Conservation (phyloP, 2,888 invertebrate genomes). For the Blera fallax region DNA sequence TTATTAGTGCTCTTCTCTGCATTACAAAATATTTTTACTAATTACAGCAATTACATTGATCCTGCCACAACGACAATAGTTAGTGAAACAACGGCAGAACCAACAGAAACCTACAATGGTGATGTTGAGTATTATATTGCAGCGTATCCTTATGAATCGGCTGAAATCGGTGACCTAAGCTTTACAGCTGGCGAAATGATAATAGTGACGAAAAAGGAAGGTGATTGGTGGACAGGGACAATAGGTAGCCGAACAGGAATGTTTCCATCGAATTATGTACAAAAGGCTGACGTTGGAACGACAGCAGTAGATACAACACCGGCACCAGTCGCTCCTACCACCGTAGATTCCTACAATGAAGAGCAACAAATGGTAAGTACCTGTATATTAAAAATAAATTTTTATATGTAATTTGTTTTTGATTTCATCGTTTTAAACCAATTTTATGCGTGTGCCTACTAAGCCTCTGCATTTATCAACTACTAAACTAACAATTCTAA, state of each 20-base stretch:
- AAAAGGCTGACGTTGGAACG: slow-evolving; percentile 84
- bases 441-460: slow-evolving; percentile 71
- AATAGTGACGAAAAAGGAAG: slow-evolving; percentile 93
- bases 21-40: too few species aligned
- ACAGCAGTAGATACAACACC: slow-evolving; percentile 54
- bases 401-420: slow-evolving; percentile 31
- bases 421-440: slow-evolving; percentile 44
- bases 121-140: slow-evolving; percentile 91
- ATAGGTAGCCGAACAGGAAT: slow-evolving; percentile 92
- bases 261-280: slow-evolving; percentile 98
- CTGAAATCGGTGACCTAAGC: slow-evolving; percentile 94
- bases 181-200: slow-evolving; percentile 95
- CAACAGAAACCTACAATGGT: slow-evolving; percentile 78
- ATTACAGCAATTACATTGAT: slow-evolving; percentile 59
- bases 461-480: slow-evolving; percentile 67
- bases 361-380: slow-evolving; percentile 73
- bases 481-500: slow-evolving; percentile 69
- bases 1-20: too few species aligned
- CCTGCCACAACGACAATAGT: slow-evolving; percentile 69
- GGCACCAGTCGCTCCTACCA: slow-evolving; percentile 52
- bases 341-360: slow-evolving; percentile 59
- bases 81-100: slow-evolving; percentile 74
- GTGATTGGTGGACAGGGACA: slow-evolving; percentile 99
- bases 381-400: background rate
- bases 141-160: slow-evolving; percentile 93